Conservation (phyloP, 2,797 vertebrate species). For the Hafferia zeledoni region DNA sequence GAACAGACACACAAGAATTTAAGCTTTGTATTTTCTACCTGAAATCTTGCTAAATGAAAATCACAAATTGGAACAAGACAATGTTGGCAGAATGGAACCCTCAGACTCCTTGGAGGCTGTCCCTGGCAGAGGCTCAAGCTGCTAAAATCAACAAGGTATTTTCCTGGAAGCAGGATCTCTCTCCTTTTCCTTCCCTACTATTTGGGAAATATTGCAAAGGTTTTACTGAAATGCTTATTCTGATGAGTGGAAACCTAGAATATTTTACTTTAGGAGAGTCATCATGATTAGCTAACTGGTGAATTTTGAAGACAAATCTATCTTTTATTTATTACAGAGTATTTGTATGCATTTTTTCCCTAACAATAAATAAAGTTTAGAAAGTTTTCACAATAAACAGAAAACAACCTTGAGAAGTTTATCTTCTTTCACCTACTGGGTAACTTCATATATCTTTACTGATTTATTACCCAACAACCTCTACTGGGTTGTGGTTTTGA, state of each 20-base stretch:
- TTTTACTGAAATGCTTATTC: neutral
- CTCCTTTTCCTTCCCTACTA: neutral
- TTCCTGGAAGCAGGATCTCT: neutral
- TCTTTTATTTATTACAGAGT: slow-evolving; percentile 45
- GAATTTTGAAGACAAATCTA: slow-evolving; percentile 29
- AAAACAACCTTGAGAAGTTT: slow-evolving; percentile 30
- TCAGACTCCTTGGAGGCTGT: neutral
- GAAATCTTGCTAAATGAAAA: neutral
- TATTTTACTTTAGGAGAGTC: neutral
- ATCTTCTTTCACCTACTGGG: neutral
- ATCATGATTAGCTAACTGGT: neutral
- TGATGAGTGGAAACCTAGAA: neutral
- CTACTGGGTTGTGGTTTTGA: neutral
- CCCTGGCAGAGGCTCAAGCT: neutral
- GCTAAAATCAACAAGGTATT: neutral
- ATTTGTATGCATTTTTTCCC: slow-evolving; percentile 26
- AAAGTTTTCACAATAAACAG: slow-evolving; percentile 50
- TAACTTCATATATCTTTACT: slow-evolving; percentile 34
- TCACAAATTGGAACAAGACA: neutral
- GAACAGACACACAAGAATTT: neutral
- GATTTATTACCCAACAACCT: slow-evolving; percentile 32
- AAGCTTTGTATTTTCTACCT: neutral
- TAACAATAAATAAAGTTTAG: slow-evolving; percentile 48
- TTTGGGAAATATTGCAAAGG: neutral
- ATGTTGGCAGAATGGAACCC: neutral